These are phyloP conservation scores for Notiomystis cincta DNA, from an alignment of 2,113 vertebrate species.

Conservation along the genomic window DNA sequence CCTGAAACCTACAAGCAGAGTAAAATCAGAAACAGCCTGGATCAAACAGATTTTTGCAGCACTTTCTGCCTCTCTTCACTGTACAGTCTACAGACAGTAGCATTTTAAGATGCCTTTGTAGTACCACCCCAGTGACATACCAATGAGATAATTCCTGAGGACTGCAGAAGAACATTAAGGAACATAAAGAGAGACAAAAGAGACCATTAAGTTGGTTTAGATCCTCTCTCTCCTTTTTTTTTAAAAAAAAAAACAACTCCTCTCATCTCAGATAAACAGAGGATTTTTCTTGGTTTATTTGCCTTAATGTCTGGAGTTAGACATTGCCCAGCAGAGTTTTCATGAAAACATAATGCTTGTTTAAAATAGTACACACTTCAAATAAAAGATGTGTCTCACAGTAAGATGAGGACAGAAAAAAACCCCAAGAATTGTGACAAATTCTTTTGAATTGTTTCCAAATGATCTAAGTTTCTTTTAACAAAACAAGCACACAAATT, in stretches of 20 bases:
- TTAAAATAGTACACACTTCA: conserved; percentile 6
- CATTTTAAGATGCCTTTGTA: background rate
- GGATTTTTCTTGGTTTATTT: conserved; percentile 10
- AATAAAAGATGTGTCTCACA: background rate
- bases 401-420: background rate
- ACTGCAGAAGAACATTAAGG: background rate
- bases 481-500: background rate
- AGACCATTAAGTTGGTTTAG: background rate
- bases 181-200: background rate
- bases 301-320: conserved; percentile 11
- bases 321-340: background rate
- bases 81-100: background rate
- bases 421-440: background rate
- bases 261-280: conserved; percentile 8
- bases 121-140: background rate
- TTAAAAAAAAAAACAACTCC: background rate
- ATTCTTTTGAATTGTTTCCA: background rate
- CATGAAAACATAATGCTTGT: background rate
- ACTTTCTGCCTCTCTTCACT: background rate
- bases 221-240: background rate
- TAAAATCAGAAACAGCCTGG: background rate
- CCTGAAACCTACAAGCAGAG: background rate
- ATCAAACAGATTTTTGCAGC: background rate
- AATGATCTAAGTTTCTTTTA: background rate
- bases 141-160: background rate